phyloP scores from a whole-genome alignment of 1,140 invertebrate species.

The Panulirus ornatus region DNA sequence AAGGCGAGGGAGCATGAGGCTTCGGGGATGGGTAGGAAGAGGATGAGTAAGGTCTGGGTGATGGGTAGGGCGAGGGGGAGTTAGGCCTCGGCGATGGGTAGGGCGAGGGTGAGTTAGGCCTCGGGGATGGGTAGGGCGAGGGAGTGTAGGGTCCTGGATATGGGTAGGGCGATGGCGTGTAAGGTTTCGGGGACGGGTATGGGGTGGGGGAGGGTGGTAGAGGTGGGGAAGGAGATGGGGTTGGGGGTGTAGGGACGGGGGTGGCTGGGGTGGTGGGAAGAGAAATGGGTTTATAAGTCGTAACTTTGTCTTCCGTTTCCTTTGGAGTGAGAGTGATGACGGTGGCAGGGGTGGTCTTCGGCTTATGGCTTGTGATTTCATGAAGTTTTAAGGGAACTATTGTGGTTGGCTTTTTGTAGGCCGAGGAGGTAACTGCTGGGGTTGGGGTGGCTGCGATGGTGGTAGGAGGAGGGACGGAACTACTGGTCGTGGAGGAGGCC shows the following conservation, averaged over 20 bases:
- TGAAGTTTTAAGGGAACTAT: constrained; percentile 36
- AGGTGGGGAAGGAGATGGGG: not conserved
- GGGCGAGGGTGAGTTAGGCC: not conserved
- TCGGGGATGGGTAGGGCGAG: not conserved
- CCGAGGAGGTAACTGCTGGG: not conserved
- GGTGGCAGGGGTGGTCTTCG: not conserved
- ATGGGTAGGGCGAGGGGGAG: not conserved
- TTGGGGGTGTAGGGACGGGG: not conserved
- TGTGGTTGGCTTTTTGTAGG: not conserved
- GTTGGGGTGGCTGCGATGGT: not conserved
- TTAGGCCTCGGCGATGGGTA: not conserved
- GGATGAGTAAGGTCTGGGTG: not conserved
- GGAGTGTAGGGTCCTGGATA: not conserved
- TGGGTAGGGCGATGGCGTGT: constrained; percentile 11
- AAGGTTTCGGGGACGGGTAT: constrained; percentile 5
- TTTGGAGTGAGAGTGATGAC: not conserved
- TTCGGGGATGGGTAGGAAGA: not conserved
- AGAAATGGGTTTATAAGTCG: not conserved
- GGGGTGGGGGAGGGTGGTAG: constrained; percentile 17
- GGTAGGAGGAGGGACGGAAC: not conserved
- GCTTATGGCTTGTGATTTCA: constrained; percentile 50
- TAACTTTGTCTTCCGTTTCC: not conserved
- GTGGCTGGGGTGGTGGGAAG: not conserved
- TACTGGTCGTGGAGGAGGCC: not conserved
- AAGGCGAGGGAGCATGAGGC: not conserved